Evolutionary conservation across 2,113 vertebrate genomes (phyloP).

Genomic region (Trichechus manatus): DNA sequence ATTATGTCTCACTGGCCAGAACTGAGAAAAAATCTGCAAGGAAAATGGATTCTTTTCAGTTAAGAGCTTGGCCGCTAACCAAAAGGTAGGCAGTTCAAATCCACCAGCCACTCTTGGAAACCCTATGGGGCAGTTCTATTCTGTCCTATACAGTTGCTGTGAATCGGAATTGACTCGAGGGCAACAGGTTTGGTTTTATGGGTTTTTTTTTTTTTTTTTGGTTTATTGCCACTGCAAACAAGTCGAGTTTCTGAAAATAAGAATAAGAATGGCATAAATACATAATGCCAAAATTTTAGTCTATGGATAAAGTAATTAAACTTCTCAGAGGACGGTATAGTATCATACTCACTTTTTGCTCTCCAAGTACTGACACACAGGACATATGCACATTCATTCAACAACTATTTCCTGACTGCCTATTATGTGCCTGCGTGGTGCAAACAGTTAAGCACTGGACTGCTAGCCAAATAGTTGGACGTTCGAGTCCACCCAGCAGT

Average conservation of each 20-base stretch:
- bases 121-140: no score
- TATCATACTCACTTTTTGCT: slow-evolving; percentile 37
- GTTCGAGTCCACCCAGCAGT: not conserved
- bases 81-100: no score
- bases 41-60: not conserved
- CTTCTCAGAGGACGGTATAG: not conserved
- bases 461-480: not conserved
- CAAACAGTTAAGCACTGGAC: not conserved
- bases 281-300: slow-evolving; percentile 22
- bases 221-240: not conserved
- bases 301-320: slow-evolving; percentile 33
- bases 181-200: no score
- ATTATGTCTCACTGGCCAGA: not conserved
- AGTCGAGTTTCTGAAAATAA: not conserved
- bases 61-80: no score
- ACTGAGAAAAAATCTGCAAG: not conserved
- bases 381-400: not conserved
- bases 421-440: not conserved
- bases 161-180: no score
- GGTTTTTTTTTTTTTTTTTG: not conserved
- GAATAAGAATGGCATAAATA: not conserved
- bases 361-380: slow-evolving; percentile 38
- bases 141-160: no score
- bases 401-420: slow-evolving; percentile 53
- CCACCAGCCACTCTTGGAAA: no score